Percentiles rank a stretch among this genome's conserved stretches.
phyloP scores from a whole-genome alignment of 2,888 invertebrate species.

The Cheilosia vernalis region DNA sequence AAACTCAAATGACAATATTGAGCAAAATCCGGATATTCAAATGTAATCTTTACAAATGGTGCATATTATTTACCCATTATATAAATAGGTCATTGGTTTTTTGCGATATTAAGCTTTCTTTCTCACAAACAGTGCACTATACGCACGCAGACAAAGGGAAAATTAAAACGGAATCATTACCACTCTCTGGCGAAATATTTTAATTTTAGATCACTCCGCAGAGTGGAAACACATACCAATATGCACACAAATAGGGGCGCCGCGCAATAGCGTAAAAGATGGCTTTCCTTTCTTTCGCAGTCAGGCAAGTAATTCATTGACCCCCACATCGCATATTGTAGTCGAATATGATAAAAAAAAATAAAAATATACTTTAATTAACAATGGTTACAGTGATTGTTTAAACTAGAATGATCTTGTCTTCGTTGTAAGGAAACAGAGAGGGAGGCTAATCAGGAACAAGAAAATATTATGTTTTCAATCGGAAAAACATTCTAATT shows the following conservation, averaged over 20 bases:
- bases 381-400: neutral
- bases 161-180: constrained; percentile 10
- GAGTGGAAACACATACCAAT: constrained; percentile 5
- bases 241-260: constrained; percentile 1
- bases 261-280: constrained; percentile 8
- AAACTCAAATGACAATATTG: no score
- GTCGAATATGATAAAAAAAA: constrained; percentile 9
- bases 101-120: constrained; percentile 3
- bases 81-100: constrained; percentile 24
- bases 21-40: no score
- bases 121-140: constrained; percentile 9
- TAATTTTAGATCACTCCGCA: constrained; percentile 41
- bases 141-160: constrained; percentile 21
- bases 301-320: constrained; percentile 41
- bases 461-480: neutral
- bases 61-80: neutral
- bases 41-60: no score
- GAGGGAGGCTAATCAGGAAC: neutral
- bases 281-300: constrained; percentile 35
- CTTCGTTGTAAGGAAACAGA: neutral
- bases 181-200: constrained; percentile 35
- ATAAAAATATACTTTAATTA: neutral
- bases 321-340: constrained; percentile 12
- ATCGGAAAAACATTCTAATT: neutral
- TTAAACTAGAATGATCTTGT: neutral